Evolutionary conservation across 2,888 invertebrate species (phyloP).

Genomic region (Cryptocephalus moraei): DNA sequence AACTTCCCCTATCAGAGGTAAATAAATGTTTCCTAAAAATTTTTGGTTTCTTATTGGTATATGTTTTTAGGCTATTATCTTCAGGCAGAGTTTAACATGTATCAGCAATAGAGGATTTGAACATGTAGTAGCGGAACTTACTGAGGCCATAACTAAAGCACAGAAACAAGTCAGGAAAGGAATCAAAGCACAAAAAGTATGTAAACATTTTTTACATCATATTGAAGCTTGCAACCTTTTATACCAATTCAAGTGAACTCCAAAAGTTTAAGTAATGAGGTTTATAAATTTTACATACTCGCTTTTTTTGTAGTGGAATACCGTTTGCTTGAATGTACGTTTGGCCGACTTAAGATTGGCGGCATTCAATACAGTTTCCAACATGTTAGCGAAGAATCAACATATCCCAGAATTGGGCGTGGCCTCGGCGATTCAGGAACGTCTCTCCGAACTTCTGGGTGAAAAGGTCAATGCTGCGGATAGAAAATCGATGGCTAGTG

Average conservation of each 20-base stretch:
- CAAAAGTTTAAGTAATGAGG: not conserved
- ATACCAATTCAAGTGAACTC: too few species aligned
- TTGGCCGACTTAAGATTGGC: slow-evolving; percentile 71
- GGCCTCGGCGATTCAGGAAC: slow-evolving; percentile 81
- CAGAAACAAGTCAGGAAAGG: slow-evolving; percentile 69
- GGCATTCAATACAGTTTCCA: slow-evolving; percentile 67
- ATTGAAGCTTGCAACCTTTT: too few species aligned
- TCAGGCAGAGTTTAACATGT: slow-evolving; percentile 69
- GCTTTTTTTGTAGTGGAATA: slow-evolving; percentile 67
- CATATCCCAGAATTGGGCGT: slow-evolving; percentile 80
- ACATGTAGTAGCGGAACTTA: slow-evolving; percentile 68
- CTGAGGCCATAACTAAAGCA: slow-evolving; percentile 60
- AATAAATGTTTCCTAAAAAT: slow-evolving; percentile 4
- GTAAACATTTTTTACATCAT: not conserved
- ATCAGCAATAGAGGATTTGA: slow-evolving; percentile 47
- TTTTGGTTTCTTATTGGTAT: slow-evolving; percentile 38
- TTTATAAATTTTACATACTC: not conserved
- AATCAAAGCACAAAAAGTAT: slow-evolving; percentile 82
- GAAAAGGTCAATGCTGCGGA: slow-evolving; percentile 41
- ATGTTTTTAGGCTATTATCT: slow-evolving; percentile 58
- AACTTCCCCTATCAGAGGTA: slow-evolving; percentile 81
- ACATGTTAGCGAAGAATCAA: slow-evolving; percentile 71
- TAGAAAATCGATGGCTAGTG: slow-evolving; percentile 76
- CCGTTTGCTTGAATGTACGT: slow-evolving; percentile 72
- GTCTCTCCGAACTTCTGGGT: slow-evolving; percentile 65